A percentile compares a stretch with the other conserved stretches of the same genome.
These are phyloP conservation scores for Platorchestia sp. DNA, from an alignment of 1,140 invertebrate genomes.

Conservation along the genomic window DNA sequence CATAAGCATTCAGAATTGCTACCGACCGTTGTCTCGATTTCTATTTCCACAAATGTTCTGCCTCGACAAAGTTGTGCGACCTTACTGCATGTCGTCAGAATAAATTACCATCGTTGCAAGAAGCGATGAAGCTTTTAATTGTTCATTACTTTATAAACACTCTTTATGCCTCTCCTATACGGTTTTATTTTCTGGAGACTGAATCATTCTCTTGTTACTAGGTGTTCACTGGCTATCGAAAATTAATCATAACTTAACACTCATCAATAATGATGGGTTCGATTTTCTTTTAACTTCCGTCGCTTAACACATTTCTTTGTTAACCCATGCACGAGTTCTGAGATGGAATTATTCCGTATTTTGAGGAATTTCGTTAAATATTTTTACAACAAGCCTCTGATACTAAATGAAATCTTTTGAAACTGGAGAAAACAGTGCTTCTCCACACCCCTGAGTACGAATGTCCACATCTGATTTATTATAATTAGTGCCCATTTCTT, in stretches of 20 bases:
- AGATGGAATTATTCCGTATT: background rate
- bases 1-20: no score
- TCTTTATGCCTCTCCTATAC: background rate
- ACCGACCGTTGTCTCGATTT: background rate
- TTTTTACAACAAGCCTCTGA: background rate
- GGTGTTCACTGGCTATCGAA: background rate
- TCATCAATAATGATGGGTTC: background rate
- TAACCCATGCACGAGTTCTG: background rate
- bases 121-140: background rate
- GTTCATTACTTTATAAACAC: background rate
- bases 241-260: no score
- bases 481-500: no score
- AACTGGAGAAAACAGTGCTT: background rate
- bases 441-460: no score
- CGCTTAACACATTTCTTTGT: background rate
- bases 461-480: no score
- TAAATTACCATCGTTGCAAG: background rate
- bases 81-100: no score
- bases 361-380: background rate
- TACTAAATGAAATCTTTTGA: background rate
- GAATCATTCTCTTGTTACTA: background rate
- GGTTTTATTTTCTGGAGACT: background rate
- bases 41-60: background rate
- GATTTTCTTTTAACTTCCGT: background rate
- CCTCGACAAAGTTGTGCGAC: background rate